Percentiles rank a stretch among this genome's conserved stretches.
These are phyloP conservation scores for Lytechinus pictus DNA, from an alignment of 35 echinoderm and acorn worm species.

Conservation along the genomic window DNA sequence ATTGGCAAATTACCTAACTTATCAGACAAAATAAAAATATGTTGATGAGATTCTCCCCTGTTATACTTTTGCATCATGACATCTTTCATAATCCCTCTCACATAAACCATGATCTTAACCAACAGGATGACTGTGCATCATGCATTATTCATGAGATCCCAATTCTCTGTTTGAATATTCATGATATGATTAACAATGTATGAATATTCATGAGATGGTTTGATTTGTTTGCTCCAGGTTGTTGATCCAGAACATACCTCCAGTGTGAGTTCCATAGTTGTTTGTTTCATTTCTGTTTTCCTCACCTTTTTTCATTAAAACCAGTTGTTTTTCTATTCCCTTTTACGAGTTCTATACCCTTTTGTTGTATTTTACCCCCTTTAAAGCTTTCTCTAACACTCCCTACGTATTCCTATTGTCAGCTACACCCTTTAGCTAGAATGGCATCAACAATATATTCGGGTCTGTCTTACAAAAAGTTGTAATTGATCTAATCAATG, in stretches of 20 bases:
- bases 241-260: constrained; percentile 54
- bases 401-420: not conserved
- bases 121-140: not conserved
- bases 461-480: too few species aligned
- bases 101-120: not conserved
- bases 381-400: not conserved
- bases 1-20: too few species aligned
- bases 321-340: not conserved
- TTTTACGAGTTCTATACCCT: not conserved
- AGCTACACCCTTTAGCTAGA: not conserved
- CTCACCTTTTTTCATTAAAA: not conserved
- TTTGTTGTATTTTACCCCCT: not conserved
- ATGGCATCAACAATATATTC: not conserved
- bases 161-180: not conserved
- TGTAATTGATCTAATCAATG: too few species aligned
- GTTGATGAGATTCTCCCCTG: too few species aligned
- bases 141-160: not conserved
- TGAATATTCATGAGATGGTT: constrained; percentile 52
- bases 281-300: not conserved
- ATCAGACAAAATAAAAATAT: too few species aligned
- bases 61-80: not conserved
- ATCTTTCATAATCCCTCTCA: not conserved
- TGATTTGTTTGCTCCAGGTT: constrained; percentile 48
- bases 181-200: not conserved
- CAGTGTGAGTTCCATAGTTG: constrained; percentile 45